Conservation (phyloP, 2,113 vertebrate species). For the Sapajus apella region DNA sequence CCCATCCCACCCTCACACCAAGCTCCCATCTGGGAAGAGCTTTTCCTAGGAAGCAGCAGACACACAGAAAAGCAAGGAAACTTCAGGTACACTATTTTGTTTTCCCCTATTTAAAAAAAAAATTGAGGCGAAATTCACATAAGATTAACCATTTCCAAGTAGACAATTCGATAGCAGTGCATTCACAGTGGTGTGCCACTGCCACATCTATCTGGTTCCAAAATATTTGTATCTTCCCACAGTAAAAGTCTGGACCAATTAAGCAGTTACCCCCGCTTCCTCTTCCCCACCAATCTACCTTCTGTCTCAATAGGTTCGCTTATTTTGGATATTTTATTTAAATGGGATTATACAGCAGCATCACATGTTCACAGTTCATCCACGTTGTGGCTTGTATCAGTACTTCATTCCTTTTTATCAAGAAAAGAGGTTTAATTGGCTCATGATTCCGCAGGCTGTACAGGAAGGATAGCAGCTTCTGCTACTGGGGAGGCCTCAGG, state of each 20-base stretch:
- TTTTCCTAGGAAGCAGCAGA: background rate
- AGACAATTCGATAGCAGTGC: fast-evolving
- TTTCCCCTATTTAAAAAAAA: background rate
- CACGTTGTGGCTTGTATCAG: fast-evolving
- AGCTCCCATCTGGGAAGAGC: background rate
- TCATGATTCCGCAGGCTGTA: too few relatives aligned
- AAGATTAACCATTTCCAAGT: background rate
- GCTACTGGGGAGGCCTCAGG: too few relatives aligned
- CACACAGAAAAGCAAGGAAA: background rate
- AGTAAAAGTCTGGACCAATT: too few relatives aligned
- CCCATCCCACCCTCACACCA: background rate
- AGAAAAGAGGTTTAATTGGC: too few relatives aligned
- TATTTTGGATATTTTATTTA: fast-evolving
- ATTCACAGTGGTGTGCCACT: background rate
- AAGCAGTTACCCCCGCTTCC: fast-evolving
- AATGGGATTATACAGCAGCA: fast-evolving
- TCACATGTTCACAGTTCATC: background rate
- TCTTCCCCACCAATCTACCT: too few relatives aligned
- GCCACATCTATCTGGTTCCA: background rate
- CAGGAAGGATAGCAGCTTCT: too few relatives aligned
- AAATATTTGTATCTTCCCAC: too few relatives aligned
- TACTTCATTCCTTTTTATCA: background rate
- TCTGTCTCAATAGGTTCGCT: background rate
- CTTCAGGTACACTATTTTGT: background rate
- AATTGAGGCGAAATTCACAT: background rate